Evolutionary conservation across 2,888 invertebrate species (phyloP), one percentile per base, ranked within the genome.

Genomic region (Chromoteleia sp.): DNA sequence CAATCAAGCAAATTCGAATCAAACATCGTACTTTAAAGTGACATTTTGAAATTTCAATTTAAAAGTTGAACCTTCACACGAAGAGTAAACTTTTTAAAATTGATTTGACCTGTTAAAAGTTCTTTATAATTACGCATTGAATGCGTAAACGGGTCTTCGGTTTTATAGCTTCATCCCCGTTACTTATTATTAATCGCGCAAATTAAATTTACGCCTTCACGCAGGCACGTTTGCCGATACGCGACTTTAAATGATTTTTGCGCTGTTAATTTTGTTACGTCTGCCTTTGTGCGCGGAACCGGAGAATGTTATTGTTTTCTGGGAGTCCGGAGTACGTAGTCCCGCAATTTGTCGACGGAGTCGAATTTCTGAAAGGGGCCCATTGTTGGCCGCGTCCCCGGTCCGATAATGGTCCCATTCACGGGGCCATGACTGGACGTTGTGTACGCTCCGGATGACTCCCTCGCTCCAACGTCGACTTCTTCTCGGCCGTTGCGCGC

Each of bases 351-450:
- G 87, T 87, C 86, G 86, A 86, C 84, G 76, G 87, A 84, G 85
- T 89, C 87, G 84, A 87, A 88, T 89, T 88, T 87, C 89, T 87
- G 85, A 87, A 89, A 88, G 88, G 10, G 85, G 74, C 56, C 87
- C 86, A 87, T 88, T 88, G 88, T 89, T 85, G 67, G 36, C 61
- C 52, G 65, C 63, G 74, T 67, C 75, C 61, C 58, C 59, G 68
- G 71, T 61, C 77, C 84, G 83, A 89, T 89, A 89, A 89, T 88
- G 86, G 86, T 83, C 83, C 86, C 88, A 87, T 88, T 89, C 87
- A 89, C 79, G 87, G 77, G 78, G 52, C 33, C 84, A 84, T 83
- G 85, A 83, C 75, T 82, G 78, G 80, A 77, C 65, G 82, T 79
- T 71, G 41, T 80, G 67, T 21, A 63, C n/a, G 63, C 75, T 75